Evolutionary conservation across 1,140 invertebrate genomes (phyloP), one percentile per base, ranked within the genome.

Genomic region (Brachionus paranguensis): DNA sequence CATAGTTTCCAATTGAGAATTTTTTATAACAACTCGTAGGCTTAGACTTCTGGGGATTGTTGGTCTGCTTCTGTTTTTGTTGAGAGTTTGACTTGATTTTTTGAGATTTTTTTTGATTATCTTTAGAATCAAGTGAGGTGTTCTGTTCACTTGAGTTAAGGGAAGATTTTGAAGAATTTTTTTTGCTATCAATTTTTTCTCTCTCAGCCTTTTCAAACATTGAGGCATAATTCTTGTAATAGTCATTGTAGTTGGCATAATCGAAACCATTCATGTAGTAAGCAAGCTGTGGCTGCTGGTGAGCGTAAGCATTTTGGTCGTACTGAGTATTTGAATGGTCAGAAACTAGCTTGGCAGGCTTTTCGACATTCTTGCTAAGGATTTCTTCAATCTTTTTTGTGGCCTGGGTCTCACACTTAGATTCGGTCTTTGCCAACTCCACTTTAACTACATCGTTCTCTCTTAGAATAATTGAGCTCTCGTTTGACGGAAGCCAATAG

Each of bases 1-100:
- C 78, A 81, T 81, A 81, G 24, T 41, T 81, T 37, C 78, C 78
- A 45, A 81, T 81, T 14, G 78, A 53, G 20, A 81, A 81, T 27
- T 81, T 81, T 81, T 81, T 81, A 12, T 81, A 81, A 12, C 78
- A 81, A 11, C 33, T 76, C 0, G 7, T 50, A 27, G 24, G n/a
- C 6, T 17, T 45, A 4, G 37, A 55, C 5, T 53, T 27, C 29
- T 81, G 29, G 6, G 45, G 7, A 24, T 33, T 43, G n/a, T 33
- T 43, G n/a, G n/a, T 55, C 37, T 81, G 78, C 50, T 37, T 79
- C 29, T 4, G 24, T 43, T 33, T 41, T 37, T 29, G 24, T 27
- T 60, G 78, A n/a, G 47, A 12, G 47, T 10, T 64, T 0, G 47
- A 0, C 20, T 79, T 47, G n/a, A 7, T 37, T 20, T 81, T 24